A percentile compares a stretch with the other conserved stretches of the same genome.
Conservation (phyloP, 2,113 vertebrate species). For the Tachycineta bicolor region DNA sequence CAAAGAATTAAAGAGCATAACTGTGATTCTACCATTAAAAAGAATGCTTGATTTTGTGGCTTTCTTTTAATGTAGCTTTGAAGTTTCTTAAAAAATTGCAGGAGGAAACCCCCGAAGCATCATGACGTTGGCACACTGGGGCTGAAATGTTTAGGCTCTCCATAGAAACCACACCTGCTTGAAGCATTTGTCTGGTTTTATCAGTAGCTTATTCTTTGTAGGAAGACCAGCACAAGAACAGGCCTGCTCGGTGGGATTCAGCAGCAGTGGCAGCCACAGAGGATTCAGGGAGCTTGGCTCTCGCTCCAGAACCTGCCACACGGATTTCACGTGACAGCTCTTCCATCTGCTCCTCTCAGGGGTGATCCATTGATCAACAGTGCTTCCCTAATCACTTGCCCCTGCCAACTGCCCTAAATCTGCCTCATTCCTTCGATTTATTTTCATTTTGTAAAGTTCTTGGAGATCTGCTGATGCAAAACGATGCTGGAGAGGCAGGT, state of each 20-base stretch:
- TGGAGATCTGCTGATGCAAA: not conserved
- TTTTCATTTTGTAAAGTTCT: not conserved
- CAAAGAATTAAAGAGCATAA: not conserved
- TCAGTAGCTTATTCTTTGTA: not conserved
- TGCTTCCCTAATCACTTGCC: fast-evolving
- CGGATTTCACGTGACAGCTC: not conserved
- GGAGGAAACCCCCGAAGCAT: not conserved
- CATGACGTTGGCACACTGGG: not conserved
- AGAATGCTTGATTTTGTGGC: not conserved
- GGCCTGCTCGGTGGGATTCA: not conserved
- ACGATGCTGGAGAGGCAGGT: not conserved
- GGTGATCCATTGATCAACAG: not conserved
- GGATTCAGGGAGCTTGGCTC: not conserved
- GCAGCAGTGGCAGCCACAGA: not conserved
- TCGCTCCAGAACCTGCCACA: not conserved
- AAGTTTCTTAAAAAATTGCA: not conserved
- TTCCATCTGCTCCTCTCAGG: not conserved
- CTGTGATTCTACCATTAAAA: not conserved
- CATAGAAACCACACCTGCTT: not conserved
- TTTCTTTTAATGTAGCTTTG: not conserved
- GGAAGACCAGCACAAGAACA: not conserved
- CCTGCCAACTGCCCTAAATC: not conserved
- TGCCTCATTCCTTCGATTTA: not conserved
- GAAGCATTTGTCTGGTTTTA: not conserved
- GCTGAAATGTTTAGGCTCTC: not conserved